These are phyloP conservation scores for Diloba caeruleocephala DNA, from an alignment of 2,888 invertebrate species.

Conservation along the genomic window DNA sequence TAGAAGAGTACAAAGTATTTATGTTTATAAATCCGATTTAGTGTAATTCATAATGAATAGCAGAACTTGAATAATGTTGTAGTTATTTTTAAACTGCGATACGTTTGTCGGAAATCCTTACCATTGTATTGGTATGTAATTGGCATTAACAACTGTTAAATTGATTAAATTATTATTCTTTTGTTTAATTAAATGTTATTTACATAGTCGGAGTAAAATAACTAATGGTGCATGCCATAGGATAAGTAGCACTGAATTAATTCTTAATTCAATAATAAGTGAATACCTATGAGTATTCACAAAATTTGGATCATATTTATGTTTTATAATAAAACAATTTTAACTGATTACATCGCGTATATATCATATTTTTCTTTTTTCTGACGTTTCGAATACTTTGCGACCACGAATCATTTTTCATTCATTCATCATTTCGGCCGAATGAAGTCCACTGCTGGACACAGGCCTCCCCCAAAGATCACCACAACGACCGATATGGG, in stretches of 20 bases:
- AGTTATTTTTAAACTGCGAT: constrained; percentile 25
- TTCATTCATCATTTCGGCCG: too few relatives aligned
- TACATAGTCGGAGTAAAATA: constrained; percentile 78
- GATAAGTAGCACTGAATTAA: constrained; percentile 76
- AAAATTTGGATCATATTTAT: constrained; percentile 13
- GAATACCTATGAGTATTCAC: constrained; percentile 40
- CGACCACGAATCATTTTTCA: too few relatives aligned
- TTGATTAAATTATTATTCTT: constrained; percentile 21
- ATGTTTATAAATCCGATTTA: constrained; percentile 72
- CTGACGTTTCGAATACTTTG: too few relatives aligned
- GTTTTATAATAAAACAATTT: too few relatives aligned
- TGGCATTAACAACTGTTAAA: constrained; percentile 21
- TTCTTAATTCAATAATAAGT: constrained; percentile 41
- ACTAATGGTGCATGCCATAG: constrained; percentile 85
- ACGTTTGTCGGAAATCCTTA: constrained; percentile 14
- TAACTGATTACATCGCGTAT: too few relatives aligned
- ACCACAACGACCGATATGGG: too few relatives aligned
- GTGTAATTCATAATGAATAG: constrained; percentile 64
- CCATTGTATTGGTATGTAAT: constrained; percentile 24
- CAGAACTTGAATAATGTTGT: constrained; percentile 37
- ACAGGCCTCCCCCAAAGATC: too few relatives aligned
- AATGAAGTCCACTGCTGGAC: too few relatives aligned
- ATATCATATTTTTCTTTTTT: too few relatives aligned
- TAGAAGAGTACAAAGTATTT: constrained; percentile 87
- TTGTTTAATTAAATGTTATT: constrained; percentile 62